These are phyloP conservation scores for Trinorchestia longiramus DNA, from an alignment of 1,140 invertebrate genomes.

Conservation along the genomic window DNA sequence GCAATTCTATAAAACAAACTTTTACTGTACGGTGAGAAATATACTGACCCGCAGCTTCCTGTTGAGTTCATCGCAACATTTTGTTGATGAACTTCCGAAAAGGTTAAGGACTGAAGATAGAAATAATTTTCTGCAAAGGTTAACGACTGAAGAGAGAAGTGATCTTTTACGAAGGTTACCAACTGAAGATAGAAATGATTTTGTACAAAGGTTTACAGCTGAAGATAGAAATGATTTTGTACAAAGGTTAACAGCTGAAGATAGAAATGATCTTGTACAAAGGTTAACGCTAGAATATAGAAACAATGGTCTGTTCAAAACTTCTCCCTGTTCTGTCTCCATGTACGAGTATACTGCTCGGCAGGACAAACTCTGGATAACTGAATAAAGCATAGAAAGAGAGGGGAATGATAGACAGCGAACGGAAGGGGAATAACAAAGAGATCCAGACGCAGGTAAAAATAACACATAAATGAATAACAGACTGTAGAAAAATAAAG, in stretches of 20 bases:
- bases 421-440: slow-evolving; percentile 22
- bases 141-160: too few species aligned
- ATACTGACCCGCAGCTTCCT: background rate
- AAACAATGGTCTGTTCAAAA: background rate
- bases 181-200: too few species aligned
- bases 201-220: too few species aligned
- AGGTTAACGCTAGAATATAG: background rate
- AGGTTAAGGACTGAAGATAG: too few species aligned
- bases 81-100: background rate
- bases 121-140: too few species aligned
- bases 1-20: background rate
- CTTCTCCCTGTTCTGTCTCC: background rate
- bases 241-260: background rate
- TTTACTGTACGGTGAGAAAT: background rate
- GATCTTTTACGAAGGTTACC: too few species aligned
- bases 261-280: background rate
- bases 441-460: background rate
- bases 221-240: too few species aligned
- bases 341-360: background rate
- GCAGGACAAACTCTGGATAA: slow-evolving; percentile 12
- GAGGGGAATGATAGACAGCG: slow-evolving; percentile 39
- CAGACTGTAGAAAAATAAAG: background rate
- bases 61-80: background rate
- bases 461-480: slow-evolving; percentile 28
- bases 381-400: slow-evolving; percentile 31